These are phyloP conservation scores for Peromyscus nudipes DNA, from an alignment of 2,797 vertebrate genomes.

Conservation along the genomic window DNA sequence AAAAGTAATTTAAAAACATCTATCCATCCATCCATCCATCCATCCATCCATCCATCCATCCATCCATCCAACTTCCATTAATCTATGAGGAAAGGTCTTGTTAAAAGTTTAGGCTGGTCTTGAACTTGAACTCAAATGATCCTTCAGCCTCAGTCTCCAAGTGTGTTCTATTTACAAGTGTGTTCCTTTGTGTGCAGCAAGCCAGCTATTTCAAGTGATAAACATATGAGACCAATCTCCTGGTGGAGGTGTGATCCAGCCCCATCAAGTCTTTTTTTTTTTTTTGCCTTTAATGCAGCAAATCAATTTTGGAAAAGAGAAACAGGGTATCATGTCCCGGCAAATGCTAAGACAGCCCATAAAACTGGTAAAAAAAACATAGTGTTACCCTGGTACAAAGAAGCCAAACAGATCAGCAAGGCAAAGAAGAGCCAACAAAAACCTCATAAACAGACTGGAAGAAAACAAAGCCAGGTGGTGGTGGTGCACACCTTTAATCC, in stretches of 20 bases:
- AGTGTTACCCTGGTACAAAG: not conserved
- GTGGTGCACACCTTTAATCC: not conserved
- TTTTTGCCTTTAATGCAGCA: not conserved
- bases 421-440: not conserved
- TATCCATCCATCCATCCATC: not conserved
- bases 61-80: not conserved
- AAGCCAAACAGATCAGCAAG: not conserved
- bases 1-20: not conserved
- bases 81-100: not conserved
- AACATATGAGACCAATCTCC: not conserved
- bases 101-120: not conserved
- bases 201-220: not conserved
- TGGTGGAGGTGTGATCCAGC: not conserved
- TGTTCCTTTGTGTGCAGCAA: not conserved
- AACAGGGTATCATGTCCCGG: not conserved
- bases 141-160: not conserved
- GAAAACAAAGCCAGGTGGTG: not conserved
- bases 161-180: not conserved
- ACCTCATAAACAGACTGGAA: not conserved
- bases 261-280: too few relatives aligned
- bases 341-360: not conserved
- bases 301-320: slow-evolving; percentile 1
- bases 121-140: not conserved
- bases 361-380: not conserved
- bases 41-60: not conserved